Conservation (phyloP, 2,113 vertebrate genomes). For the Notiomystis cincta region DNA sequence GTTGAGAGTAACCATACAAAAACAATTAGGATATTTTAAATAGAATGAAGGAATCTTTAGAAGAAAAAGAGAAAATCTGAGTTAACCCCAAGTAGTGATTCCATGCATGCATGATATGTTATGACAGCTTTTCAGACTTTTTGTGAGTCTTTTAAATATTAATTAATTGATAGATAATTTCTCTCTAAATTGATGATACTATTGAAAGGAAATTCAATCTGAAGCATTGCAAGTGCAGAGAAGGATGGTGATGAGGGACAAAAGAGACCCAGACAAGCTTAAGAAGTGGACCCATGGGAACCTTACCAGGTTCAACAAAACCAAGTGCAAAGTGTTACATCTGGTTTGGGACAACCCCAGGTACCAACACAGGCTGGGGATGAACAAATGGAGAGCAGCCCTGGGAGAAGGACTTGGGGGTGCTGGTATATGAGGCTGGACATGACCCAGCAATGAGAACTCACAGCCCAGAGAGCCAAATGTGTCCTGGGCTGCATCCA, state of each 20-base stretch:
- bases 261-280: not conserved
- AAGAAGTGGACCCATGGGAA: not conserved
- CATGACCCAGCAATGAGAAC: accelerated
- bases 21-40: not conserved
- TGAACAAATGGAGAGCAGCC: not conserved
- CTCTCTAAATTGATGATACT: not conserved
- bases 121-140: not conserved
- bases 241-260: not conserved
- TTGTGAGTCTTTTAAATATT: not conserved
- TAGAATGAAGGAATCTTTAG: not conserved
- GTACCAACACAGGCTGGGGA: not conserved
- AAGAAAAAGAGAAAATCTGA: not conserved
- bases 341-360: not conserved
- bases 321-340: not conserved
- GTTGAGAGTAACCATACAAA: not conserved
- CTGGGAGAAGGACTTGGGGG: accelerated
- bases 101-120: not conserved
- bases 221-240: not conserved
- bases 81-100: not conserved
- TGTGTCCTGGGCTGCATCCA: not conserved
- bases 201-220: not conserved
- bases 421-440: accelerated
- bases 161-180: not conserved
- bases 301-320: not conserved
- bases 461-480: accelerated